Evolutionary conservation across 2,113 vertebrate species (phyloP).

Genomic region (Dunckerocampus dactyliophorus): DNA sequence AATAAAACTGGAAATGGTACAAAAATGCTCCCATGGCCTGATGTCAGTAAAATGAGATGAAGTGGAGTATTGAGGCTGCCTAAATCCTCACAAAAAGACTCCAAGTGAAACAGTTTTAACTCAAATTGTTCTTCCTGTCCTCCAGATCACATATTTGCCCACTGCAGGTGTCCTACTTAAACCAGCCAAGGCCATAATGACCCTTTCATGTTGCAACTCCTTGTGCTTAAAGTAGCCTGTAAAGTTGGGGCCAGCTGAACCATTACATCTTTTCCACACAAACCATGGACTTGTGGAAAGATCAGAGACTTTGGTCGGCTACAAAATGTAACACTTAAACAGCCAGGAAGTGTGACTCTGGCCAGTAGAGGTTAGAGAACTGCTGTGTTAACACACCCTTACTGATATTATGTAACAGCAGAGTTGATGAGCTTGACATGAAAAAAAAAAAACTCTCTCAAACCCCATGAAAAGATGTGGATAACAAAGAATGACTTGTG

Average conservation of each 20-base stretch:
- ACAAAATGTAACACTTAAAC: constrained; percentile 8
- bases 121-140: constrained; percentile 27
- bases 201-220: constrained; percentile 23
- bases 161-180: constrained; percentile 33
- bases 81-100: constrained; percentile 7
- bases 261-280: constrained; percentile 12
- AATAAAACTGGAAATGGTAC: constrained; percentile 22
- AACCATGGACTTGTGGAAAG: constrained; percentile 3
- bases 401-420: neutral
- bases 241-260: constrained; percentile 26
- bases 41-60: constrained; percentile 8
- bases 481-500: neutral
- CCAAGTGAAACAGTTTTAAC: constrained; percentile 40
- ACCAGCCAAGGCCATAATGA: constrained; percentile 13
- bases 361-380: constrained; percentile 6
- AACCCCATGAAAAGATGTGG: neutral
- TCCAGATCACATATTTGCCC: constrained; percentile 30
- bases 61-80: constrained; percentile 11
- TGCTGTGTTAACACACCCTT: neutral
- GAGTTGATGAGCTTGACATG: neutral
- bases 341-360: constrained; percentile 9
- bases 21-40: constrained; percentile 9
- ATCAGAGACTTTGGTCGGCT: constrained; percentile 26
- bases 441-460: constrained; percentile 1
- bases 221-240: constrained; percentile 28